These are phyloP conservation scores for Chrysolina haemoptera DNA, from an alignment of 2,888 invertebrate genomes.

Conservation along the genomic window DNA sequence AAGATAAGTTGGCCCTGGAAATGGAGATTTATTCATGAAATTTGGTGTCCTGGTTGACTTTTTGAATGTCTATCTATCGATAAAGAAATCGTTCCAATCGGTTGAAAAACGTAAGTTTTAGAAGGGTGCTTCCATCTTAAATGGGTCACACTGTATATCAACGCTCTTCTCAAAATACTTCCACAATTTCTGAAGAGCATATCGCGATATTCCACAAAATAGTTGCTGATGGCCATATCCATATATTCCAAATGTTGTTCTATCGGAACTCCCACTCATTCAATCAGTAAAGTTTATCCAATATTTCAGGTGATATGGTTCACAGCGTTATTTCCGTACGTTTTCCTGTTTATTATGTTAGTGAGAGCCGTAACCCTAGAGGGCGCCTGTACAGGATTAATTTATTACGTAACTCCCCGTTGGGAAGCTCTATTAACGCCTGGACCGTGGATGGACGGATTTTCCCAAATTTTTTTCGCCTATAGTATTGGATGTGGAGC, in stretches of 20 bases:
- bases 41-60: too few species aligned
- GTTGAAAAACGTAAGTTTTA: too few species aligned
- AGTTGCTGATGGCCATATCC: neutral
- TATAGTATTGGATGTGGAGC: conserved; percentile 85
- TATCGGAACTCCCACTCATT: conserved; percentile 6
- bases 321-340: conserved; percentile 82
- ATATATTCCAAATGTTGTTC: neutral
- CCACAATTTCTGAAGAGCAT: neutral
- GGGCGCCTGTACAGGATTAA: conserved; percentile 77
- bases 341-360: conserved; percentile 78
- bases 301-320: conserved; percentile 79
- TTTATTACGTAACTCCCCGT: conserved; percentile 79
- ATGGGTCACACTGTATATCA: neutral
- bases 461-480: conserved; percentile 85
- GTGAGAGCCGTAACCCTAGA: conserved; percentile 78
- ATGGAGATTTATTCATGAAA: too few species aligned
- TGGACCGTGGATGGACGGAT: conserved; percentile 82
- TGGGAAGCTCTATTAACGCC: conserved; percentile 72
- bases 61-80: too few species aligned
- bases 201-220: neutral
- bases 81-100: too few species aligned
- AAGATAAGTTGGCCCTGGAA: too few species aligned
- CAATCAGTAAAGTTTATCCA: conserved; percentile 22
- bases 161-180: neutral
- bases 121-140: too few species aligned